Conservation (phyloP, 2,888 invertebrate species). For the Drosophila meridionalis region DNA sequence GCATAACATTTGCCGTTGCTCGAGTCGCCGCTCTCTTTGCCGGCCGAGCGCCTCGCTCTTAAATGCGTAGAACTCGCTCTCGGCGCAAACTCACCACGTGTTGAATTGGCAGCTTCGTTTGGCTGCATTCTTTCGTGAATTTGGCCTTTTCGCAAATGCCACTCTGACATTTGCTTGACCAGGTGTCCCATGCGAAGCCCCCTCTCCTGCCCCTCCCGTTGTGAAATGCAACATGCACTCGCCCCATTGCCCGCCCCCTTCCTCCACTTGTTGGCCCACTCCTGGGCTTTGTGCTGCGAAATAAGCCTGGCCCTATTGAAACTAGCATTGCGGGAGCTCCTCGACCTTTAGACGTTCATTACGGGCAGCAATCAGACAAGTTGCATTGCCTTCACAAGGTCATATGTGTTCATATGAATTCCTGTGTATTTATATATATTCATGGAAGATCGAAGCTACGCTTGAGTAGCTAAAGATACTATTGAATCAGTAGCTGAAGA, state of each 20-base stretch:
- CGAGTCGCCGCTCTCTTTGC: neutral
- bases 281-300: conserved; percentile 3
- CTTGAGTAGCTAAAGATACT: too few species aligned
- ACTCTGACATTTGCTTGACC: conserved; percentile 25
- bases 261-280: neutral
- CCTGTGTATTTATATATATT: too few species aligned
- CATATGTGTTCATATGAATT: too few species aligned
- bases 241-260: neutral
- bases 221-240: neutral
- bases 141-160: conserved; percentile 22
- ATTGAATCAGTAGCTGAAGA: too few species aligned
- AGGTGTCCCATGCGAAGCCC: conserved; percentile 6
- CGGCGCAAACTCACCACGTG: conserved; percentile 38
- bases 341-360: neutral
- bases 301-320: conserved; percentile 10
- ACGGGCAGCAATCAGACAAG: neutral
- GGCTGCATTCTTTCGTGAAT: conserved; percentile 18
- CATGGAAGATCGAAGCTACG: too few species aligned
- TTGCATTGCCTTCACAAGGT: neutral
- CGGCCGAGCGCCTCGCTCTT: conserved; percentile 16
- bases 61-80: neutral
- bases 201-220: neutral
- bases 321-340: neutral
- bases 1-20: conserved; percentile 29
- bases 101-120: conserved; percentile 15